Conservation (phyloP, 2,888 invertebrate species). For the Seira musarum region DNA sequence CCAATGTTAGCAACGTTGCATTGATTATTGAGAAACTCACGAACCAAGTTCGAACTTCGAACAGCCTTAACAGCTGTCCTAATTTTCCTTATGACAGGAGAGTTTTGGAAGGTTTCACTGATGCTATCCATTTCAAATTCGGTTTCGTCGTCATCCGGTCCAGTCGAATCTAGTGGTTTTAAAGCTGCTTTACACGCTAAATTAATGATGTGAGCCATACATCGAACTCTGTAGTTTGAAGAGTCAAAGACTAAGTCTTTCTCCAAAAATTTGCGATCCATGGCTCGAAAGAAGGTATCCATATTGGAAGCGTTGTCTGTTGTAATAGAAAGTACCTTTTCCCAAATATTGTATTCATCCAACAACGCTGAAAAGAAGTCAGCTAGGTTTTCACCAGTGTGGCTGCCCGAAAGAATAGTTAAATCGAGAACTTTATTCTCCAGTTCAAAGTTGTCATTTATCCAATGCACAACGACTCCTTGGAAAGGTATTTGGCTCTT, state of each 20-base stretch:
- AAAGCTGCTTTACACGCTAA: conserved; percentile 19
- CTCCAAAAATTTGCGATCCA: too few species aligned
- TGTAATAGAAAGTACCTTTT: conserved; percentile 29
- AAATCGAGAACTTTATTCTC: conserved; percentile 27
- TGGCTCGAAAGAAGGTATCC: conserved; percentile 42
- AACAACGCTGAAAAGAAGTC: conserved; percentile 5
- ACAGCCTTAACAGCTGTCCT: not conserved
- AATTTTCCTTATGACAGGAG: not conserved
- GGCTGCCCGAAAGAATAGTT: conserved; percentile 31
- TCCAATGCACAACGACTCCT: conserved; percentile 23
- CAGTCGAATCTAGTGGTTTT: not conserved
- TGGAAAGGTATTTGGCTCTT: conserved; percentile 29
- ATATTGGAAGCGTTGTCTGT: conserved; percentile 52
- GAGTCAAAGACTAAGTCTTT: not conserved
- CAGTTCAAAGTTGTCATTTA: not conserved
- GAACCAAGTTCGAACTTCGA: conserved; percentile 2
- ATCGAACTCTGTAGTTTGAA: conserved; percentile 32
- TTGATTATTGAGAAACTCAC: conserved; percentile 5
- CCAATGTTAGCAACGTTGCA: not conserved
- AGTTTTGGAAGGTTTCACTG: too few species aligned
- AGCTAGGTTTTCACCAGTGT: conserved; percentile 46
- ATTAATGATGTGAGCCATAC: conserved; percentile 54
- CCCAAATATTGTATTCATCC: conserved; percentile 2
- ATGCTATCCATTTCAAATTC: too few species aligned
- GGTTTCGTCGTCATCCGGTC: too few species aligned